Percentiles rank a stretch among this genome's conserved stretches.
phyloP scores from a whole-genome alignment of 2,888 invertebrate genomes.

The Cantharis rufa region DNA sequence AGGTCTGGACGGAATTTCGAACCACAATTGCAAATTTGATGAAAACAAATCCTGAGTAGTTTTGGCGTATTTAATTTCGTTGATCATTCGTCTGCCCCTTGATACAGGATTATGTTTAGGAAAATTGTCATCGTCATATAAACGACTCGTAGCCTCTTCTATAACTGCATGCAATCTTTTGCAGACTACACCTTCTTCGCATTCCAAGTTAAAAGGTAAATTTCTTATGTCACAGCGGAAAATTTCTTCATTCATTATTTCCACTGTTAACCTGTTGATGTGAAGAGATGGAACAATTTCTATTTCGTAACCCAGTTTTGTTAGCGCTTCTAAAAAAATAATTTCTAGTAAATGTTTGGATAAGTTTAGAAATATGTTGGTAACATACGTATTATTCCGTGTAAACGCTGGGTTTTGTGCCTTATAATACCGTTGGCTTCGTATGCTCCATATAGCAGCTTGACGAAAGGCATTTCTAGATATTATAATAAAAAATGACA shows the following conservation, averaged over 20 bases:
- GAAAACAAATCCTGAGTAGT: conserved; percentile 6
- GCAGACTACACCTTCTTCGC: conserved; percentile 44
- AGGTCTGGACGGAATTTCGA: conserved; percentile 1
- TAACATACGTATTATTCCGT: conserved; percentile 41
- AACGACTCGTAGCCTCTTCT: conserved; percentile 39
- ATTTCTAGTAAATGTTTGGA: not conserved
- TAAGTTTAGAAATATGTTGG: not conserved
- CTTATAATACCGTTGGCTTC: conserved; percentile 46
- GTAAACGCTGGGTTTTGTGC: conserved; percentile 46
- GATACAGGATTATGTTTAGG: conserved; percentile 21
- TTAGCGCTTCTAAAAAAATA: conserved; percentile 16
- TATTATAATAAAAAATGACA: not conserved
- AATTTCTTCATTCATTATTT: conserved; percentile 43
- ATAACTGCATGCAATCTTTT: conserved; percentile 39
- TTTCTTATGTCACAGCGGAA: conserved; percentile 47
- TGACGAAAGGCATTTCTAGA: conserved; percentile 28
- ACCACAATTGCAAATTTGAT: conserved; percentile 3
- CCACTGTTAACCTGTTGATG: conserved; percentile 44
- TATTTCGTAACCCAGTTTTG: conserved; percentile 37
- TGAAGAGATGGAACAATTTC: conserved; percentile 41
- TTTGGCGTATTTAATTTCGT: conserved; percentile 8
- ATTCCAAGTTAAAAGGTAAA: conserved; percentile 45
- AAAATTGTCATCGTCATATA: conserved; percentile 33
- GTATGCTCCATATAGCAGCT: conserved; percentile 48
- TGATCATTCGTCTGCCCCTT: not conserved